Evolutionary conservation across 2,797 vertebrate species (phyloP).

Genomic region (Rousettus madagascariensis): DNA sequence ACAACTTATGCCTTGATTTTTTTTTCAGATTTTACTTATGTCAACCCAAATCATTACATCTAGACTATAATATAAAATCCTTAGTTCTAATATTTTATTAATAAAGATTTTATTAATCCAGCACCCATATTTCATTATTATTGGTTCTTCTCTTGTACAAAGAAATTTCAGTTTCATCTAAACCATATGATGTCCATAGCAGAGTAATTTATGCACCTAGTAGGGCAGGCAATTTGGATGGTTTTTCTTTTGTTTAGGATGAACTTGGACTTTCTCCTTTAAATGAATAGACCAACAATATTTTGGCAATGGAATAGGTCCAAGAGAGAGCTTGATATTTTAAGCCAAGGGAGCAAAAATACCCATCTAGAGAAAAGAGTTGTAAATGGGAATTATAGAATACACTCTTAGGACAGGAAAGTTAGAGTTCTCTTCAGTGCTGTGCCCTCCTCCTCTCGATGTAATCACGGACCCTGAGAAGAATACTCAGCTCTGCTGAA

Average conservation of each 20-base stretch:
- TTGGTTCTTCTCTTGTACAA: not conserved
- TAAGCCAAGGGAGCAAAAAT: not conserved
- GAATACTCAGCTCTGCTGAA: not conserved
- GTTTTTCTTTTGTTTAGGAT: not conserved
- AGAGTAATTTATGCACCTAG: not conserved
- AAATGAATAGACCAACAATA: not conserved
- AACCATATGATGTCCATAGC: not conserved
- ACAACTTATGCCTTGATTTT: not conserved
- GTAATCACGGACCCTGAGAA: not conserved
- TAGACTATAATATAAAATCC: not conserved
- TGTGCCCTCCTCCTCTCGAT: not conserved
- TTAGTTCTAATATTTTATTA: constrained; percentile 30
- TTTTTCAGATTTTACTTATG: constrained; percentile 28
- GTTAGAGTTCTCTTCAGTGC: not conserved
- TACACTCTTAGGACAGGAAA: not conserved
- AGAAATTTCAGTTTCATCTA: not conserved
- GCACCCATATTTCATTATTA: not conserved
- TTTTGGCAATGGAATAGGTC: not conserved
- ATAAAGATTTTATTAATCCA: not conserved
- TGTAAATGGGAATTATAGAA: not conserved
- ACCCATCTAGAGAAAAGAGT: not conserved
- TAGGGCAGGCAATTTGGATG: not conserved
- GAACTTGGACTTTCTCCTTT: not conserved
- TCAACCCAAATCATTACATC: not conserved
- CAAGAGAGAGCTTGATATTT: not conserved